Percentiles rank a stretch among this genome's conserved stretches.
Evolutionary conservation across 2,888 invertebrate species (phyloP).

Genomic region (Tenthredo scrophulariae): DNA sequence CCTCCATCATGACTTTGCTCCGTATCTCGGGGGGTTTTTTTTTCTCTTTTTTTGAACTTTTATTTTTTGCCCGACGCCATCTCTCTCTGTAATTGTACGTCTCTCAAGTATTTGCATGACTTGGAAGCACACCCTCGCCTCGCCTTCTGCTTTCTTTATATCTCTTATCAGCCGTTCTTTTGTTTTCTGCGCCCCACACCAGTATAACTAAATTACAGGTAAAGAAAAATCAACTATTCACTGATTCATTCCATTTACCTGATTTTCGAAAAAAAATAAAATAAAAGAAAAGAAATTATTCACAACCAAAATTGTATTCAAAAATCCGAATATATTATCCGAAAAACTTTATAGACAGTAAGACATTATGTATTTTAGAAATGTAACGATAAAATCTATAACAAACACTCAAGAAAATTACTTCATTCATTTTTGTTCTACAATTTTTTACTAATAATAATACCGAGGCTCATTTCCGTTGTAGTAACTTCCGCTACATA

Average conservation of each 20-base stretch:
- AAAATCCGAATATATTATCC: background rate
- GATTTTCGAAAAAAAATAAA: background rate
- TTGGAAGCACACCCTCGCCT: conserved; percentile 55
- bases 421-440: background rate
- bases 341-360: background rate
- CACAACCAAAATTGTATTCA: background rate
- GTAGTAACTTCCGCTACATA: conserved; percentile 1
- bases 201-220: conserved; percentile 20
- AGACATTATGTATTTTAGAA: background rate
- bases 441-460: background rate
- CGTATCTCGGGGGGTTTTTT: conserved; percentile 52
- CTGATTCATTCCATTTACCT: background rate
- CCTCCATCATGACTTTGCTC: conserved; percentile 71
- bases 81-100: conserved; percentile 67
- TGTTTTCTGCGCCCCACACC: background rate
- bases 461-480: background rate
- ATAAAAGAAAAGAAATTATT: background rate
- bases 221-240: background rate
- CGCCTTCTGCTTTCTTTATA: background rate
- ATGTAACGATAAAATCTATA: background rate
- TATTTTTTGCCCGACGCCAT: conserved; percentile 47
- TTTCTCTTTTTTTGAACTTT: conserved; percentile 41
- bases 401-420: background rate
- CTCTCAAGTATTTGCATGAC: conserved; percentile 65
- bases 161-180: conserved; percentile 6